Percentiles rank a stretch among this genome's conserved stretches.
These are phyloP conservation scores for Leptinotarsa haldemani DNA, from an alignment of 2,888 invertebrate genomes.

Conservation along the genomic window DNA sequence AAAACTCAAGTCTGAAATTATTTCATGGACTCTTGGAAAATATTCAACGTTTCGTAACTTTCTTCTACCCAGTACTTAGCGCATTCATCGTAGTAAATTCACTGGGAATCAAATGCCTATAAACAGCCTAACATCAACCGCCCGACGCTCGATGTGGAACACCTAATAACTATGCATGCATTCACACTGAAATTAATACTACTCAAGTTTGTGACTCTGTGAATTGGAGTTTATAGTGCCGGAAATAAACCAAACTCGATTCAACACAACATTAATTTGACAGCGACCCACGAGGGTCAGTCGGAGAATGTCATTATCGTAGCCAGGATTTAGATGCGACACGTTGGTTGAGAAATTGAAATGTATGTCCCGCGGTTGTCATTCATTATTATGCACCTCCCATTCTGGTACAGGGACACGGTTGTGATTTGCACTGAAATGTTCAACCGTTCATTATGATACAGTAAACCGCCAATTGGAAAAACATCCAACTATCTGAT, in stretches of 20 bases:
- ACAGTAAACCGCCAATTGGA: background rate
- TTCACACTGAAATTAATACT: constrained; percentile 18
- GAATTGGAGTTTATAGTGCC: constrained; percentile 20
- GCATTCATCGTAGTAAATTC: background rate
- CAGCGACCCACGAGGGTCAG: constrained; percentile 11
- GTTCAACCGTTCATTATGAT: background rate
- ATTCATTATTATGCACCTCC: constrained; percentile 2
- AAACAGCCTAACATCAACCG: constrained; percentile 1
- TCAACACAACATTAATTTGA: constrained; percentile 27
- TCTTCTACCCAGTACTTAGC: background rate
- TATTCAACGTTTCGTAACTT: no score
- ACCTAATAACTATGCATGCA: constrained; percentile 19
- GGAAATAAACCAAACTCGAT: constrained; percentile 20
- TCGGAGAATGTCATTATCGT: constrained; percentile 20
- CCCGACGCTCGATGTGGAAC: background rate
- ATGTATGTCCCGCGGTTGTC: constrained; percentile 13
- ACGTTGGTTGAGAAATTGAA: constrained; percentile 1
- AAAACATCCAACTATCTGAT: background rate
- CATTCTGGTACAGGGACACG: background rate
- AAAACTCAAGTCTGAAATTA: no score
- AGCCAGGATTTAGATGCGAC: constrained; percentile 8
- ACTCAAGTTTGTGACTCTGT: constrained; percentile 20
- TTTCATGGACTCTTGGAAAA: no score
- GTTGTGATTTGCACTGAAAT: background rate
- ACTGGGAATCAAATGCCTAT: background rate